Percentiles rank a stretch among this genome's conserved stretches.
Conservation (phyloP, 2,888 invertebrate species). For the Ichneumoninae sp. region DNA sequence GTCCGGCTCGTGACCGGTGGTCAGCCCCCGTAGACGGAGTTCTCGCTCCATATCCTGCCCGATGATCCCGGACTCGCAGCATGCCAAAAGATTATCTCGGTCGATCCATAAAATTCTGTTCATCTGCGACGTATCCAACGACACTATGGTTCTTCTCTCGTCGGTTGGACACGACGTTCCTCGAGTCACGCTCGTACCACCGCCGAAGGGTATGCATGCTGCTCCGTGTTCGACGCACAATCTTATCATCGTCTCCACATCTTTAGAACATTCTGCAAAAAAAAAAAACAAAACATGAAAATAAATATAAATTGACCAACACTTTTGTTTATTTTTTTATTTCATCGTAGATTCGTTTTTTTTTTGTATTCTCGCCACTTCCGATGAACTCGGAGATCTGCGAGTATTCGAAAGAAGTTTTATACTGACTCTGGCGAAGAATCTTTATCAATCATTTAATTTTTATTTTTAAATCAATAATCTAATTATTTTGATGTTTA, state of each 20-base stretch:
- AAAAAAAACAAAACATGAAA: background rate
- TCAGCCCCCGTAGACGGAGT: constrained; percentile 91
- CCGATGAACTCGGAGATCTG: background rate
- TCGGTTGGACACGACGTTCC: constrained; percentile 93
- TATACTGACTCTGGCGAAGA: background rate
- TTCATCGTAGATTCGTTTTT: background rate
- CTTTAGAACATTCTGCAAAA: constrained; percentile 88
- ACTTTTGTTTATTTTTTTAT: background rate
- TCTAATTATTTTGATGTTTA: background rate
- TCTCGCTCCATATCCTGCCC: constrained; percentile 97
- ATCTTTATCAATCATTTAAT: background rate
- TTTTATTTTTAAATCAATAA: background rate
- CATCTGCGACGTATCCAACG: constrained; percentile 98
- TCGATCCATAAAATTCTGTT: constrained; percentile 98
- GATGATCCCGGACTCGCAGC: constrained; percentile 95
- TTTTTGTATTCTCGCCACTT: too few relatives aligned
- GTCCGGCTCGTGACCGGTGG: constrained; percentile 99
- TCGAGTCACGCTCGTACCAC: constrained; percentile 97
- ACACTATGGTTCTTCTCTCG: constrained; percentile 93
- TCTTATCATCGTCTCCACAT: constrained; percentile 92
- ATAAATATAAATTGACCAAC: background rate
- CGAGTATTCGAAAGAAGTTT: background rate
- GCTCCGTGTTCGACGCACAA: constrained; percentile 90
- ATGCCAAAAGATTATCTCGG: constrained; percentile 91
- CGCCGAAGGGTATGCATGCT: constrained; percentile 96